These are phyloP conservation scores for Branchipolynoe longqiensis DNA, from an alignment of 2,888 invertebrate species.

Conservation along the genomic window DNA sequence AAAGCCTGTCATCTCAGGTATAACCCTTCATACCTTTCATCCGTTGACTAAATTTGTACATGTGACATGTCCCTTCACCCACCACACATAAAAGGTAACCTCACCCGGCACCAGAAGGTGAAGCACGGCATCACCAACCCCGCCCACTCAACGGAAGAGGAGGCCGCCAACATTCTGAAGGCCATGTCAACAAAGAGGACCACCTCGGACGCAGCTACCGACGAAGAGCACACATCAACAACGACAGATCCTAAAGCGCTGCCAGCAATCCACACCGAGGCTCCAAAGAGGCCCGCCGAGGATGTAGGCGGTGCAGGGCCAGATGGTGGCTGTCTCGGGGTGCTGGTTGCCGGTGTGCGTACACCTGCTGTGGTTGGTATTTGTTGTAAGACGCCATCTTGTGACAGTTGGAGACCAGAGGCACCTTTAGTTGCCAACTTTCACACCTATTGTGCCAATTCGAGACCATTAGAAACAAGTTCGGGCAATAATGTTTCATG, in stretches of 20 bases:
- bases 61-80: too few species aligned
- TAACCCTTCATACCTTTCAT: too few species aligned
- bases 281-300: not conserved
- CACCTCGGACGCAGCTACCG: too few species aligned
- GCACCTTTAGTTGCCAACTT: slow-evolving; percentile 28
- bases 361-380: not conserved
- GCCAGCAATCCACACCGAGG: not conserved
- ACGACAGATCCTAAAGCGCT: not conserved
- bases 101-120: slow-evolving; percentile 79
- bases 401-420: not conserved
- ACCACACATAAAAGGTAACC: slow-evolving; percentile 78
- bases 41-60: too few species aligned
- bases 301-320: too few species aligned
- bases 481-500: not conserved
- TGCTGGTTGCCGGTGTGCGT: not conserved
- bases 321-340: not conserved
- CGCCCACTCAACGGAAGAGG: slow-evolving; percentile 77
- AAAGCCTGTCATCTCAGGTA: too few species aligned
- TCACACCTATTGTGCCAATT: slow-evolving; percentile 15
- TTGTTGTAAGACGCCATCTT: not conserved
- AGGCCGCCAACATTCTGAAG: slow-evolving; percentile 77
- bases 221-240: not conserved
- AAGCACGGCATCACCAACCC: slow-evolving; percentile 78
- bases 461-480: not conserved
- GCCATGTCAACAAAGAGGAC: slow-evolving; percentile 70